These are phyloP conservation scores for Tapirus terrestris DNA, from an alignment of 2,113 vertebrate species.

Conservation along the genomic window DNA sequence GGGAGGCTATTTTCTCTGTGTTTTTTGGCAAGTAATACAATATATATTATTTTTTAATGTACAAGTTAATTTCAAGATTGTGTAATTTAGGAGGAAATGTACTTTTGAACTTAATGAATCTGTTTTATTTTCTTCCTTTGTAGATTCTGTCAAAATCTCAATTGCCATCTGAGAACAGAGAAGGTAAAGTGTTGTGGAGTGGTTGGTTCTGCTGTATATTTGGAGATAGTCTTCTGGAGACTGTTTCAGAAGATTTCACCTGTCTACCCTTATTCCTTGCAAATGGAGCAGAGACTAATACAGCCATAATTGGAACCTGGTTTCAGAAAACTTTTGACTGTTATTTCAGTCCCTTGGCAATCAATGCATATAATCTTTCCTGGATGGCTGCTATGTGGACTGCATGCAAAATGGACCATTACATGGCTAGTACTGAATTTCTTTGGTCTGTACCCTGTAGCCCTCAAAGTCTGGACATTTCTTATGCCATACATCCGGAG, in stretches of 20 bases:
- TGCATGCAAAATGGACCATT: constrained; percentile 85
- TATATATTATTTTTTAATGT: constrained; percentile 21
- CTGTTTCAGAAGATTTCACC: constrained; percentile 88
- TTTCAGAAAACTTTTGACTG: constrained; percentile 95
- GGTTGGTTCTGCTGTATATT: constrained; percentile 93
- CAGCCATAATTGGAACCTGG: constrained; percentile 90
- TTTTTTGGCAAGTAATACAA: not conserved
- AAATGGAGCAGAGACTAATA: constrained; percentile 88
- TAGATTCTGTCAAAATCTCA: constrained; percentile 88
- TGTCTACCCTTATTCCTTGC: constrained; percentile 93
- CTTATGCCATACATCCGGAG: constrained; percentile 89
- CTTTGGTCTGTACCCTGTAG: constrained; percentile 89
- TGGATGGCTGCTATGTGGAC: constrained; percentile 96
- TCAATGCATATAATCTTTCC: constrained; percentile 90
- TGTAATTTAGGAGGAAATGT: constrained; percentile 29
- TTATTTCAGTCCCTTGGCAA: constrained; percentile 88
- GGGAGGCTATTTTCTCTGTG: not conserved
- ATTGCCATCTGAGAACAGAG: constrained; percentile 77
- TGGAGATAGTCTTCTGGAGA: constrained; percentile 89
- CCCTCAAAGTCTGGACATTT: constrained; percentile 89
- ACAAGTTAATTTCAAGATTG: constrained; percentile 4
- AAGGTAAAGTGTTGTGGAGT: constrained; percentile 89
- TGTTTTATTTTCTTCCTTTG: constrained; percentile 37
- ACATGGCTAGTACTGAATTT: constrained; percentile 86
- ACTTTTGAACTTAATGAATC: constrained; percentile 32